A percentile compares a stretch with the other conserved stretches of the same genome.
Evolutionary conservation across 2,888 invertebrate genomes (phyloP).

Genomic region (Lepidocyrtoides sp.): DNA sequence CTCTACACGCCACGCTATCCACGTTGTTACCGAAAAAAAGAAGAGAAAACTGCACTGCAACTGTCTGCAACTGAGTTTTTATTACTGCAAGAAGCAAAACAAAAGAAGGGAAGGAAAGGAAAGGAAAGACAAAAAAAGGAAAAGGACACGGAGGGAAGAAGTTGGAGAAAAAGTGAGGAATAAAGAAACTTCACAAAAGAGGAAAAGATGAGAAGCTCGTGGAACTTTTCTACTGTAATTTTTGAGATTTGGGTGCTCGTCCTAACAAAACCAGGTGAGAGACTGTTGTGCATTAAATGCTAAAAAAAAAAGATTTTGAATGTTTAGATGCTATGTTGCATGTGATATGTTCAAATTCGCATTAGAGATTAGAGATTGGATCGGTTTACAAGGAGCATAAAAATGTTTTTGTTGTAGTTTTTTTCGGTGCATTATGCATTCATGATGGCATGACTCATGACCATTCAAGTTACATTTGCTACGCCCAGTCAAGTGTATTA

Average conservation of each 20-base stretch:
- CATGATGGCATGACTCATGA: constrained; percentile 58
- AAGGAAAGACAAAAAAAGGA: background rate
- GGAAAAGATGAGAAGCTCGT: constrained; percentile 69
- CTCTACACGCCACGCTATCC: background rate
- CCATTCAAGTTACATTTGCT: constrained; percentile 66
- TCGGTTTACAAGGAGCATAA: background rate
- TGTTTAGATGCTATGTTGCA: background rate
- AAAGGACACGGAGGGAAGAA: background rate
- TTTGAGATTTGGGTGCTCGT: constrained; percentile 78
- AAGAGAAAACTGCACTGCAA: constrained; percentile 26
- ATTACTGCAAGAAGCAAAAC: background rate
- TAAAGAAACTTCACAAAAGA: background rate
- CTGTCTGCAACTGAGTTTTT: background rate
- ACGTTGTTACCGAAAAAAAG: too few species aligned
- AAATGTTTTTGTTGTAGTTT: background rate
- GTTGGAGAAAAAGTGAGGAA: too few species aligned
- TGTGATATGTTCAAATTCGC: too few species aligned
- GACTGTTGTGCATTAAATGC: too few species aligned
- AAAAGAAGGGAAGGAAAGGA: background rate
- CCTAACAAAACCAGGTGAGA: constrained; percentile 77
- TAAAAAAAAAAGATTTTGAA: too few species aligned
- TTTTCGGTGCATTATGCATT: constrained; percentile 44
- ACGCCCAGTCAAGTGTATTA: too few species aligned
- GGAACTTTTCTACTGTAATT: constrained; percentile 78
- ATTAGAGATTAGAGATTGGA: background rate